phyloP scores from a whole-genome alignment of 1,140 invertebrate species.

The Cyclina sinensis region DNA sequence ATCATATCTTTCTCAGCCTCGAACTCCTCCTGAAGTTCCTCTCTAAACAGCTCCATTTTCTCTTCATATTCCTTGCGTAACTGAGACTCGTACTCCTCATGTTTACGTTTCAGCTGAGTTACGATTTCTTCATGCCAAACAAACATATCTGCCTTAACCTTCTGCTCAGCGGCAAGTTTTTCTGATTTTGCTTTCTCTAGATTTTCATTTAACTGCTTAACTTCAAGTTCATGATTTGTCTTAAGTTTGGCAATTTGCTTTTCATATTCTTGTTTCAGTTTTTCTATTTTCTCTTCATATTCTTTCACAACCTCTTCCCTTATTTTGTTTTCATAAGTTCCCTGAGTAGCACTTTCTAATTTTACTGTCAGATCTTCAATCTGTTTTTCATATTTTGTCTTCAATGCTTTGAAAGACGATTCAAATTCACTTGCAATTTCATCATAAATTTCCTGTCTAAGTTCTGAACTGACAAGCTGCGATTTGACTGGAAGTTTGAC shows the following conservation, averaged over 20 bases:
- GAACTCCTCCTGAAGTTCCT: constrained; percentile 74
- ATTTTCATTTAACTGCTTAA: constrained; percentile 10
- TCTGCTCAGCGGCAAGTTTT: constrained; percentile 54
- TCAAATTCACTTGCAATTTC: constrained; percentile 40
- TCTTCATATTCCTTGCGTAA: constrained; percentile 71
- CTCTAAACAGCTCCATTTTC: constrained; percentile 74
- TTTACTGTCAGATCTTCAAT: constrained; percentile 56
- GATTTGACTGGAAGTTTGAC: background rate
- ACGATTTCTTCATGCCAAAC: constrained; percentile 58
- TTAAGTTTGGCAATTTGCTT: constrained; percentile 65
- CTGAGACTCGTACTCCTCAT: constrained; percentile 66
- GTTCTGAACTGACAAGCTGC: background rate
- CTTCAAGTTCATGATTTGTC: constrained; percentile 28
- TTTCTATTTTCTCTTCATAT: constrained; percentile 68
- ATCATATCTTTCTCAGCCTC: constrained; percentile 70
- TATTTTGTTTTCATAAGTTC: constrained; percentile 64
- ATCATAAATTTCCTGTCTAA: constrained; percentile 53
- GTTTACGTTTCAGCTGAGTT: constrained; percentile 51
- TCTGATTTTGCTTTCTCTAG: constrained; percentile 50
- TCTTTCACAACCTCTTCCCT: constrained; percentile 65
- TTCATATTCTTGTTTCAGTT: constrained; percentile 70
- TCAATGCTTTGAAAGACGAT: constrained; percentile 32
- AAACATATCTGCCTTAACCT: constrained; percentile 66
- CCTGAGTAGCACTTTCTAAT: constrained; percentile 57
- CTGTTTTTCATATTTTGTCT: constrained; percentile 52